Evolutionary conservation across 2,888 invertebrate species (phyloP).

Genomic region (Pseudococcus longispinus): DNA sequence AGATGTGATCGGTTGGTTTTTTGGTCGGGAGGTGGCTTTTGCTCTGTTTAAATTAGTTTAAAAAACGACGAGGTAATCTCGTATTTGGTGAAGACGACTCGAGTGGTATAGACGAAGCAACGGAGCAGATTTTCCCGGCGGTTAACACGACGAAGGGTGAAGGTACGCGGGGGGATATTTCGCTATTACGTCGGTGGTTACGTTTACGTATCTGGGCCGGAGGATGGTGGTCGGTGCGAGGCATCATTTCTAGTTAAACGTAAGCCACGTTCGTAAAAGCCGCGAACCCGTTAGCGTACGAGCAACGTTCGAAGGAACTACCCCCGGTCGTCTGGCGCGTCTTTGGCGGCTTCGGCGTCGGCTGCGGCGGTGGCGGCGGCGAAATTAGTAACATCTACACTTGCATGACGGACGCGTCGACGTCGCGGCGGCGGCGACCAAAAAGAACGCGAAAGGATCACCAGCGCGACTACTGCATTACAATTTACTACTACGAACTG

Average conservation of each 20-base stretch:
- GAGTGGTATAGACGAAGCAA: background rate
- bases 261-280: slow-evolving; percentile 48
- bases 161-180: background rate
- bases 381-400: slow-evolving; percentile 17
- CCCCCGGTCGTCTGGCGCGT: too few relatives aligned
- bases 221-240: slow-evolving; percentile 36
- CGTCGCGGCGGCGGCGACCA: background rate
- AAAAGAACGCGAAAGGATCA: slow-evolving; percentile 44
- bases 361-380: background rate
- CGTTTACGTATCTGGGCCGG: background rate
- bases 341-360: too few relatives aligned
- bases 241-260: slow-evolving; percentile 45
- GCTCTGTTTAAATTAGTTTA: background rate
- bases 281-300: slow-evolving; percentile 27
- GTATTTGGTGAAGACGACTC: slow-evolving; percentile 5
- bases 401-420: slow-evolving; percentile 12
- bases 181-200: slow-evolving; percentile 43
- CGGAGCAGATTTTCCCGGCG: slow-evolving; percentile 39
- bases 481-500: slow-evolving; percentile 40
- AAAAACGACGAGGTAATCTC: background rate
- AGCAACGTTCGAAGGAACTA: background rate
- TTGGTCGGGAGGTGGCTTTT: background rate
- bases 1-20: background rate
- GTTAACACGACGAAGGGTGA: background rate
- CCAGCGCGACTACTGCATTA: slow-evolving; percentile 44